phyloP scores from a whole-genome alignment of 2,888 invertebrate species.

The Lycaena phlaeas region DNA sequence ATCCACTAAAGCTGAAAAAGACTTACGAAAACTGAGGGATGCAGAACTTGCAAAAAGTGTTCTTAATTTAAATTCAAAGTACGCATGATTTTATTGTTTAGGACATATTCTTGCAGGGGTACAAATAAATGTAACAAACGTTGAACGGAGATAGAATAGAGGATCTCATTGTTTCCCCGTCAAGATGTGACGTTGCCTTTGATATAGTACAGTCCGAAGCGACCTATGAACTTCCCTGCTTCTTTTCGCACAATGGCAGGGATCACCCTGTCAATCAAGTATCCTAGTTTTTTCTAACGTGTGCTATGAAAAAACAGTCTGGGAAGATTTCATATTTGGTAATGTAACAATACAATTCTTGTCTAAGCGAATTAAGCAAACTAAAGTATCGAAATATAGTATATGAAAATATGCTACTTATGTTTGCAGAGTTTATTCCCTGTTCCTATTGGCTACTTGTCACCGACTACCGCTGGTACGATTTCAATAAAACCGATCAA shows the following conservation, averaged over 20 bases:
- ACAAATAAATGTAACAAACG: constrained; percentile 1
- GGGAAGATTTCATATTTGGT: constrained; percentile 8
- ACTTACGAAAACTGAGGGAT: too few species aligned
- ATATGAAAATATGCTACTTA: too few species aligned
- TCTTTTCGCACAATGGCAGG: constrained; percentile 19
- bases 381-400: too few species aligned
- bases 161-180: constrained; percentile 22
- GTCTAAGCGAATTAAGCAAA: too few species aligned
- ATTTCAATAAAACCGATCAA: too few species aligned
- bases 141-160: constrained; percentile 19
- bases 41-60: too few species aligned
- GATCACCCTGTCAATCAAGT: constrained; percentile 23
- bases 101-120: neutral
- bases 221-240: constrained; percentile 26
- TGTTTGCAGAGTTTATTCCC: too few species aligned
- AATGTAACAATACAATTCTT: neutral
- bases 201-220: constrained; percentile 9
- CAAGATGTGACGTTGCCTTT: constrained; percentile 21
- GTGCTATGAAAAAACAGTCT: neutral
- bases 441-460: too few species aligned
- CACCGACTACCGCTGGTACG: too few species aligned
- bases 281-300: constrained; percentile 16
- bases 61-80: constrained; percentile 1
- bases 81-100: constrained; percentile 1
- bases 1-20: too few species aligned